A percentile compares a stretch with the other conserved stretches of the same genome.
These are phyloP conservation scores for Plutomurus gul DNA, from an alignment of 1,140 invertebrate species.

Conservation along the genomic window DNA sequence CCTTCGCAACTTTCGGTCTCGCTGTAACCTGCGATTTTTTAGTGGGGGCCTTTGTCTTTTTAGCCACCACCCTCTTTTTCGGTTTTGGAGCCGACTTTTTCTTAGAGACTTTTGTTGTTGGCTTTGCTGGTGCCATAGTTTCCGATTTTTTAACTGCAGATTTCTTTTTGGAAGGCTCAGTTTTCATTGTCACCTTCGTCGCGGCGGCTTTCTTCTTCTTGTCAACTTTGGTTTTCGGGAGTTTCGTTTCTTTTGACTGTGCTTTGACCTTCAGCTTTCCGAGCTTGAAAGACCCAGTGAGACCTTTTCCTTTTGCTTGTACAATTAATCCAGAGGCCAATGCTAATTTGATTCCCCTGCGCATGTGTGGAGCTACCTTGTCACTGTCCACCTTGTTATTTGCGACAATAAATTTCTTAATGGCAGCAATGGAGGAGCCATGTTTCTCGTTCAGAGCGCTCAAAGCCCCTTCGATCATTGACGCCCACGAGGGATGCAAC, in stretches of 20 bases:
- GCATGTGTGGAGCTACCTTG: conserved; percentile 65
- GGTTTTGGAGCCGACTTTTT: neutral
- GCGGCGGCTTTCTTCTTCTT: conserved; percentile 48
- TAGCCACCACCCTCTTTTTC: neutral
- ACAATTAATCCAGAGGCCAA: conserved; percentile 62
- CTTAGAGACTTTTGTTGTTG: neutral
- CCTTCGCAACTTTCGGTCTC: neutral
- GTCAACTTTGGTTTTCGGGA: neutral
- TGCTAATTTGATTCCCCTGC: conserved; percentile 65
- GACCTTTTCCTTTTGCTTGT: conserved; percentile 68
- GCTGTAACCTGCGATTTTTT: neutral
- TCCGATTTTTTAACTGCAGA: neutral
- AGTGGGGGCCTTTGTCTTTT: conserved; percentile 31
- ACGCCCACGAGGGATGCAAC: conserved; percentile 53
- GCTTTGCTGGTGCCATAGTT: neutral
- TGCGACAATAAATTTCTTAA: conserved; percentile 68
- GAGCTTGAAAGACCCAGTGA: conserved; percentile 66
- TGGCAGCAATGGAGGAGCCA: conserved; percentile 66
- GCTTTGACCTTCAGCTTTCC: conserved; percentile 50
- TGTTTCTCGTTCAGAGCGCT: conserved; percentile 65
- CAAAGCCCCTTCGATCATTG: conserved; percentile 63
- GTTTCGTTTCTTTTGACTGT: neutral
- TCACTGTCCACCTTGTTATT: conserved; percentile 64
- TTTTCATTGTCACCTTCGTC: neutral
- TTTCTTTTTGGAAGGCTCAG: neutral